Base-by-base conservation (phyloP, 2,888 invertebrate genomes). In the Anthophora plumipes region DNA sequence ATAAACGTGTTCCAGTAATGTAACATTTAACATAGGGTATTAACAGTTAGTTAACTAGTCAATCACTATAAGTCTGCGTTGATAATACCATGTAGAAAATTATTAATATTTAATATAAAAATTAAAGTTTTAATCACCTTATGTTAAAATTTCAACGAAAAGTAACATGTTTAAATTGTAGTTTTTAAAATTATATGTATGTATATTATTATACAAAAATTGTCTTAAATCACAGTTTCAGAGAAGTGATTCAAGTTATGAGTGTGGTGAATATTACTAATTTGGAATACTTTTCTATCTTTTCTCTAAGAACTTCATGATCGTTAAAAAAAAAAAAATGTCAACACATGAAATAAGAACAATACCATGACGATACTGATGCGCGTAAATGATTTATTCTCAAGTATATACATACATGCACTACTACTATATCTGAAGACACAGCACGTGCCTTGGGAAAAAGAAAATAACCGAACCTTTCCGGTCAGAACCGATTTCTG, bases 401-500 rank as follows among this genome's bases (percentile, higher is more conserved):
- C 22, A 5, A 25, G 60, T 7, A 11, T 22, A 20, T 8, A 8
- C 22, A 22, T 14, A 14, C 52, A 1, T 8, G n/a, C 20, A 37
- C 1, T 12, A 4, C 7, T 37, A 37, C 37, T 2, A 12, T 17
- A 37, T 7, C 31, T 43, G 67, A 22, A 8, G 11, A 50, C 52
- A 39, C 39, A 20, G 31, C 14, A 11, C 50, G n/a, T 14, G 14
- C 12, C 37, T 55, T 46, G 46, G 4, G n/a, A 4, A 39, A 68
- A 69, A 63, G 64, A 57, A 78, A 48, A 70, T 59, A 64, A 76
- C 64, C 57, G 59, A 69, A 64, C 61, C 41, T 52, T 64, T 64
- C 77, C 77, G 59, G 78, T 76, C 69, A 76, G 31, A 78, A 78
- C 78, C 77, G 64, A 78, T 78, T 64, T 48, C 63, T 59, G 12